These are phyloP conservation scores for Eulemur coronatus DNA, from an alignment of 2,797 vertebrate species.

Conservation along the genomic window DNA sequence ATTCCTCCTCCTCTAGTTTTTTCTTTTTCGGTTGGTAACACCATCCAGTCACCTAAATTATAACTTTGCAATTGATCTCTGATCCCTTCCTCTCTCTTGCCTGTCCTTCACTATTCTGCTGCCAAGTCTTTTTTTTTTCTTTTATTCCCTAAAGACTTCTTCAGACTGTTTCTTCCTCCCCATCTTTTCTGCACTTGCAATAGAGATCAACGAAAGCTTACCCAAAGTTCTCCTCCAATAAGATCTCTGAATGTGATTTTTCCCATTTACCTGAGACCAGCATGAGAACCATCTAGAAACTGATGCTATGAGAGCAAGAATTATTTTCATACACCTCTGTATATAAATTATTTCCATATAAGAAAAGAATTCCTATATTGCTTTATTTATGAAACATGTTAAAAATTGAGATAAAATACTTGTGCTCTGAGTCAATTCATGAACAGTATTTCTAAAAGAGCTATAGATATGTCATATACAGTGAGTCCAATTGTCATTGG, in stretches of 20 bases:
- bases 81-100: not conserved
- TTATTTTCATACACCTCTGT: not conserved
- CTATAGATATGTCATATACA: not conserved
- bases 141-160: not conserved
- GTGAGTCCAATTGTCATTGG: not conserved
- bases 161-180: not conserved
- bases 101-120: not conserved
- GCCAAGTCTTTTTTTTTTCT: not conserved
- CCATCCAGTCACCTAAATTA: not conserved
- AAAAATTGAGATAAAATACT: slow-evolving; percentile 12
- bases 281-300: slow-evolving; percentile 8
- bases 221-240: not conserved
- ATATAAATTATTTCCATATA: not conserved
- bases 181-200: not conserved
- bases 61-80: not conserved
- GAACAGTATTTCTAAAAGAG: not conserved
- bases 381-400: slow-evolving; percentile 1
- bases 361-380: not conserved
- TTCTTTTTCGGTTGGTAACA: not conserved
- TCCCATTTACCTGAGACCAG: not conserved
- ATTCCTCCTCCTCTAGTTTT: not conserved
- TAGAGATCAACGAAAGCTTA: not conserved
- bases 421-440: not conserved
- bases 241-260: not conserved
- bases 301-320: not conserved